Base-by-base conservation (phyloP, 2,797 vertebrate genomes). In the Masticophis lateralis region DNA sequence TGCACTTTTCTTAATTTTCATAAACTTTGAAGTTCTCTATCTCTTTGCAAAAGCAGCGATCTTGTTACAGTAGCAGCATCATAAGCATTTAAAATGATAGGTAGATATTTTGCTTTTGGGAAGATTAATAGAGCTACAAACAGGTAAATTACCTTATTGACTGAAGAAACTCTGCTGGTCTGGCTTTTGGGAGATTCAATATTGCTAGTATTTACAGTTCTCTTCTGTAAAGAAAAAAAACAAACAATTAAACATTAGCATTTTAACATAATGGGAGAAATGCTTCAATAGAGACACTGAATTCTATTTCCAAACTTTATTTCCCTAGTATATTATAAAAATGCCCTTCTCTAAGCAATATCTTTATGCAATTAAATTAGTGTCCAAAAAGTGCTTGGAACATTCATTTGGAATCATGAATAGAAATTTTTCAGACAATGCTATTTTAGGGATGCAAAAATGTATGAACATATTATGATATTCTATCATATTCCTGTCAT, bases 141-240 rank as follows among this genome's bases (percentile, higher is more conserved):
- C 25, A 66, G 1, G 47, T 18, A 69, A 94, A 94, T 97, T 90
- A 97, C 97, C 96, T 96, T 96, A 69, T 86, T 51, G 11, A 25
- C 27, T 0, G 53, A 13, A 57, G 89, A 53, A 83, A 89, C 55
- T 90, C 93, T 93, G 37, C 63, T 87, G 92, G 90, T 51, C 25
- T 92, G 87, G 47, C n/a, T 74, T 95, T 94, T 95, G 27, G 95
- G 93, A 6, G 93, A 28, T 5, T 95, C 94, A 55, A 86, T 79
- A 56, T 90, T 93, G 25, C 94, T 79, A 20, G 66, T 79, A 16
- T 66, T 94, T 74, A 93, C 11, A 91, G 94, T 11, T 89, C 94
- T 96, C 91, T 96, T 96, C 97, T 97, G 88, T 28, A 32, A 79
- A 87, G 63, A 27, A 51, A 61, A 61, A 74, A 90, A 27, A 25